A percentile compares a stretch with the other conserved stretches of the same genome.
Conservation (phyloP, 2,113 vertebrate genomes). For the Hippocampus zosterae region DNA sequence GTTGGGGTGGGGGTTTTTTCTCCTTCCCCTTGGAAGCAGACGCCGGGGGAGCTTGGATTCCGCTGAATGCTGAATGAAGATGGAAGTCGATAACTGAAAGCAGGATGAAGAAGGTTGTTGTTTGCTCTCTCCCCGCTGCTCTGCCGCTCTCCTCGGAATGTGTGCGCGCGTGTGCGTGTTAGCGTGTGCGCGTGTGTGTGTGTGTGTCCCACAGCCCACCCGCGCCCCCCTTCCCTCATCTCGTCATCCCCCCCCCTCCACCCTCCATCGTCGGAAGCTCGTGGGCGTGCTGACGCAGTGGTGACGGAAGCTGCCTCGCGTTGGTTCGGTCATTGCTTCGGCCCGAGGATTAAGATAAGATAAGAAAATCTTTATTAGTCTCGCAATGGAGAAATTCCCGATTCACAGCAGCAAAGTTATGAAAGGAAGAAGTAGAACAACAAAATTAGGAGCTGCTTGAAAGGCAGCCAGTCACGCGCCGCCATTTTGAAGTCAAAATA, state of each 20-base stretch:
- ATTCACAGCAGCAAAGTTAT: too few species aligned
- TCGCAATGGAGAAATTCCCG: too few species aligned
- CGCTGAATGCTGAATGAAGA: slow-evolving; percentile 25
- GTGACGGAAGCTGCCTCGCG: slow-evolving; percentile 80
- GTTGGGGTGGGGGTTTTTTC: not conserved
- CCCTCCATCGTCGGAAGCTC: not conserved
- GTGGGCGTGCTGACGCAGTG: slow-evolving; percentile 80
- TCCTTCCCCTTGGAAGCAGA: too few species aligned
- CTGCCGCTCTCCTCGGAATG: not conserved
- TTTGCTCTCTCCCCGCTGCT: slow-evolving; percentile 17
- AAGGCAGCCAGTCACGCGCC: too few species aligned
- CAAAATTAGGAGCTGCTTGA: too few species aligned
- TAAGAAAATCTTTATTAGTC: too few species aligned
- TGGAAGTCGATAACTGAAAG: not conserved
- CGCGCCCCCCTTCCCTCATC: not conserved
- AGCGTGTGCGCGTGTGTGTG: not conserved
- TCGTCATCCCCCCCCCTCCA: not conserved
- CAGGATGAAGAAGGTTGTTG: slow-evolving; percentile 3
- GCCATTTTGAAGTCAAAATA: too few species aligned
- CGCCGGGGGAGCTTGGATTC: slow-evolving; percentile 13
- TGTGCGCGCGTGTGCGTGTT: not conserved
- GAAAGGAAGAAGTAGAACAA: too few species aligned
- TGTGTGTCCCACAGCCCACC: not conserved
- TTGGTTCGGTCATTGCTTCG: not conserved
- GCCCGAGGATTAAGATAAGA: too few species aligned